phyloP scores from a whole-genome alignment of 2,113 vertebrate species.

The Anguilla rostrata region DNA sequence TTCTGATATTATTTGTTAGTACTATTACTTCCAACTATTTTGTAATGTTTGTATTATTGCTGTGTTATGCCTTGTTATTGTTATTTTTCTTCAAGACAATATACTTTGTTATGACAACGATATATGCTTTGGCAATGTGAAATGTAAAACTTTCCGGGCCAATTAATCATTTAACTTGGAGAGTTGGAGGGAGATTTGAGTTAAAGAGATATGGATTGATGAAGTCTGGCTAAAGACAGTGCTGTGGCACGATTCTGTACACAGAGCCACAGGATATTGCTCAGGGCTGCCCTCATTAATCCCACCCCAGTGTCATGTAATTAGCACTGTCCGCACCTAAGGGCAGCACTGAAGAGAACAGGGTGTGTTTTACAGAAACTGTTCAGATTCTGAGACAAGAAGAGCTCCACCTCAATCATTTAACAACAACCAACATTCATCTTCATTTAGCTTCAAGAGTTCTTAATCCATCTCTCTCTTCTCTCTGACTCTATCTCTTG shows the following conservation, averaged over 20 bases:
- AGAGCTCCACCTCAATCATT: background rate
- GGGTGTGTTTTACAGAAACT: background rate
- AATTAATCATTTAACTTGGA: background rate
- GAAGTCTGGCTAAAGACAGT: background rate
- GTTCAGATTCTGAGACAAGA: background rate
- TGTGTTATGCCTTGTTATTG: no score
- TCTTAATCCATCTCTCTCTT: background rate
- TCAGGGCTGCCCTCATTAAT: slow-evolving; percentile 8
- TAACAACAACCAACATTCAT: background rate
- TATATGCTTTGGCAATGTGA: no score
- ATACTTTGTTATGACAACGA: no score
- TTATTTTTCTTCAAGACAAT: no score
- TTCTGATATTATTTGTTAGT: no score
- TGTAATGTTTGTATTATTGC: no score
- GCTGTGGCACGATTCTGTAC: background rate
- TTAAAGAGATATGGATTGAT: background rate
- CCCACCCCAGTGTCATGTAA: background rate
- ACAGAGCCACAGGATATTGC: background rate
- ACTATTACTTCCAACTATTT: no score
- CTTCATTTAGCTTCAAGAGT: background rate
- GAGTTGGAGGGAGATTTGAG: background rate
- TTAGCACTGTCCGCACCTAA: background rate
- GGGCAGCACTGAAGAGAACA: background rate
- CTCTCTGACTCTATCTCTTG: background rate
- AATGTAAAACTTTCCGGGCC: no score